phyloP scores from a whole-genome alignment of 2,888 invertebrate genomes.

The Strigamia maritima region DNA sequence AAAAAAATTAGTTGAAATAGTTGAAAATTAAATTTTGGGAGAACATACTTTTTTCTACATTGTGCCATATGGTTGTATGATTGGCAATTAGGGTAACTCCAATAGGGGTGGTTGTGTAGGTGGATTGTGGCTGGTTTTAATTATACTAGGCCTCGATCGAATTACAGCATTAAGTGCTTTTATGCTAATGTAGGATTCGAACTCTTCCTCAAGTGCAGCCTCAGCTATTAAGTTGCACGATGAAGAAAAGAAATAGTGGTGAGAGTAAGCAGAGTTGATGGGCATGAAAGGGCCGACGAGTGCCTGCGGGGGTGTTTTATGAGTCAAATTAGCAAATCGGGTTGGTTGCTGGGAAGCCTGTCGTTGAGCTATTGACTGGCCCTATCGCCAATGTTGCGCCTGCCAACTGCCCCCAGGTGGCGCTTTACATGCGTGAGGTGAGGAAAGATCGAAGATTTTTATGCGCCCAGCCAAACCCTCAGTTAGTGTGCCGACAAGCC shows the following conservation, averaged over 20 bases:
- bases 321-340: conserved; percentile 38
- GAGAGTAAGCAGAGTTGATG: conserved; percentile 6
- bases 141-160: conserved; percentile 35
- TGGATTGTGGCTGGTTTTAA: conserved; percentile 38
- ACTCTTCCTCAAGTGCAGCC: conserved; percentile 37
- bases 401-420: conserved; percentile 35
- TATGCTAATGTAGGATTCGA: conserved; percentile 39
- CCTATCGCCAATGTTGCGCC: conserved; percentile 36
- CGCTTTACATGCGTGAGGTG: conserved; percentile 31
- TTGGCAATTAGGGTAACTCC: conserved; percentile 26
- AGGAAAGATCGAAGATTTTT: conserved; percentile 34
- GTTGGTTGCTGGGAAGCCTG: conserved; percentile 27
- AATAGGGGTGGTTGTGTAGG: conserved; percentile 22
- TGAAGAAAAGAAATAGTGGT: conserved; percentile 35
- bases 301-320: conserved; percentile 35
- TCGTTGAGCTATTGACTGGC: conserved; percentile 37
- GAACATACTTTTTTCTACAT: background rate
- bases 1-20: background rate
- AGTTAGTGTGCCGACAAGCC: conserved; percentile 38
- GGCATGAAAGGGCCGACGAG: conserved; percentile 34
- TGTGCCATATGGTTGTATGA: conserved; percentile 34
- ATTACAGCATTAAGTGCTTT: conserved; percentile 39
- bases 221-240: conserved; percentile 31
- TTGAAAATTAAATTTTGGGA: background rate
- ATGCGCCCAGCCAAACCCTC: background rate